Evolutionary conservation across 2,888 invertebrate genomes (phyloP).

Genomic region (Pyrochroa serraticornis): DNA sequence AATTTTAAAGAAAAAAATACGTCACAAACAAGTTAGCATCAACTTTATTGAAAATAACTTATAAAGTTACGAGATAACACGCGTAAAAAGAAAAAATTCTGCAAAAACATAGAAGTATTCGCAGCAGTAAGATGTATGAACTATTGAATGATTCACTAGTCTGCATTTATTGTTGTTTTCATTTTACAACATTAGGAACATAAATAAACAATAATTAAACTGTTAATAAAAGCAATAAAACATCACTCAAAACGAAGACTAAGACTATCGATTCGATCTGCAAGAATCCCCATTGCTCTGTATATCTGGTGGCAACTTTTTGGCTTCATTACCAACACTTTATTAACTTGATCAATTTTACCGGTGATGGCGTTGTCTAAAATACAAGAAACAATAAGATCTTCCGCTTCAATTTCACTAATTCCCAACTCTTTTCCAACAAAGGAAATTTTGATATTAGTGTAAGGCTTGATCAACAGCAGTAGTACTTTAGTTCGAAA

Average conservation of each 20-base stretch:
- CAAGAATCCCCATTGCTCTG: slow-evolving; percentile 91
- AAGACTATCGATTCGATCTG: slow-evolving; percentile 61
- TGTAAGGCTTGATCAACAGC: slow-evolving; percentile 95
- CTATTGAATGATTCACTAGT: too few species aligned
- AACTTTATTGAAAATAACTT: too few species aligned
- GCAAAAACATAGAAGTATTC: too few species aligned
- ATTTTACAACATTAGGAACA: neutral
- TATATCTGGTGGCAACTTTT: slow-evolving; percentile 75
- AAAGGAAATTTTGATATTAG: slow-evolving; percentile 93
- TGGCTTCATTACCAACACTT: slow-evolving; percentile 81
- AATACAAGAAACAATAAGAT: slow-evolving; percentile 93
- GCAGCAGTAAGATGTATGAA: too few species aligned
- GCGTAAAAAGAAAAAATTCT: too few species aligned
- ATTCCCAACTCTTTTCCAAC: slow-evolving; percentile 93
- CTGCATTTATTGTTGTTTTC: too few species aligned
- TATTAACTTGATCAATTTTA: slow-evolving; percentile 89
- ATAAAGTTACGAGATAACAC: too few species aligned
- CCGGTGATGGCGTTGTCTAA: slow-evolving; percentile 87
- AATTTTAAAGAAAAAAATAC: too few species aligned
- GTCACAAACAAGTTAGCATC: too few species aligned
- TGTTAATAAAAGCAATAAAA: neutral
- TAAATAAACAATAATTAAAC: too few species aligned
- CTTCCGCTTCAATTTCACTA: slow-evolving; percentile 91
- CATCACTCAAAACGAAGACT: slow-evolving; percentile 21
- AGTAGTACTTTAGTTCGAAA: slow-evolving; percentile 96